These are phyloP conservation scores for Campopleginae sp. DNA, from an alignment of 2,888 invertebrate genomes.

Conservation along the genomic window DNA sequence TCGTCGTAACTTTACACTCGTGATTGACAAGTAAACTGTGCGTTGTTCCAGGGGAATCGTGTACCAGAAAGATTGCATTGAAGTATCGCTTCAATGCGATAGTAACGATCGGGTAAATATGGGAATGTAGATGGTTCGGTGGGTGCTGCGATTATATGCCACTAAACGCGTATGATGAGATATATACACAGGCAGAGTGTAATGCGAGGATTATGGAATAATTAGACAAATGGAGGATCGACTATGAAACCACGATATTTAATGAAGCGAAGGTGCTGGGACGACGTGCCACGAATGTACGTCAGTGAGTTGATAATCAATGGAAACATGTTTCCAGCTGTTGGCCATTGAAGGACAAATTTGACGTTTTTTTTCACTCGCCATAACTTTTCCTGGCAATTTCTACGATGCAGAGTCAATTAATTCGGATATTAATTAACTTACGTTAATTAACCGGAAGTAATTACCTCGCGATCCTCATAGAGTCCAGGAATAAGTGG, in stretches of 20 bases:
- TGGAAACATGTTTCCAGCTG: background rate
- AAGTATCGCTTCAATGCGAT: background rate
- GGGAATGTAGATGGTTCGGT: background rate
- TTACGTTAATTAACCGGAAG: background rate
- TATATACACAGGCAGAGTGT: background rate
- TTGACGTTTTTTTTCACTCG: slow-evolving; percentile 11
- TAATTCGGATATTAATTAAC: slow-evolving; percentile 52
- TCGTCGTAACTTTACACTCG: background rate
- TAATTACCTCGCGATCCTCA: background rate
- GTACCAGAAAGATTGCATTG: background rate
- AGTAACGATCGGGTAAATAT: slow-evolving; percentile 5
- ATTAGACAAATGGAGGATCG: slow-evolving; percentile 4
- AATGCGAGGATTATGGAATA: slow-evolving; percentile 2
- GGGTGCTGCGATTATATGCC: background rate
- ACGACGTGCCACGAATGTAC: background rate
- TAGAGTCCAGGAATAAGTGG: background rate
- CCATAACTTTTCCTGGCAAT: slow-evolving; percentile 18
- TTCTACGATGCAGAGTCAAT: slow-evolving; percentile 65
- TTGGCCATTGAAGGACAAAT: too few species aligned
- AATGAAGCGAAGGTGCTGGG: background rate
- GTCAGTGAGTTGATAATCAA: background rate
- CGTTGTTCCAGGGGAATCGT: background rate
- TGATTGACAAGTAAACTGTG: background rate
- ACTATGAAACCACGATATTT: background rate
- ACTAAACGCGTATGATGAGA: background rate